Conservation (phyloP, 1,140 invertebrate genomes). For the Megathymus violae region DNA sequence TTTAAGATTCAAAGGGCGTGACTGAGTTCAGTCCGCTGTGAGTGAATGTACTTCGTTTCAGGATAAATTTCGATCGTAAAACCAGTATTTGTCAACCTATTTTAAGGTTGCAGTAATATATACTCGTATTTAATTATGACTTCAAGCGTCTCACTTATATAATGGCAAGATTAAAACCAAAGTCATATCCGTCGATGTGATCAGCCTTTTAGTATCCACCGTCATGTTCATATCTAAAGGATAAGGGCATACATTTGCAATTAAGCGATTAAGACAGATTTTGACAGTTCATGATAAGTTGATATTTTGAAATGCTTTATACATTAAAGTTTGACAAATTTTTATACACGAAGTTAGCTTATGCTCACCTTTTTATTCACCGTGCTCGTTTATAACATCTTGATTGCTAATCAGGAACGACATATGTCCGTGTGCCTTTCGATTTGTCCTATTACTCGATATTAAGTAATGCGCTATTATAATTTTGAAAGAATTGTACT, state of each 20-base stretch:
- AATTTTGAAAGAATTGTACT: no score
- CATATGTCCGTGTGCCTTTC: not conserved
- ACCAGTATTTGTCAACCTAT: constrained; percentile 20
- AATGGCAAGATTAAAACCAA: constrained; percentile 13
- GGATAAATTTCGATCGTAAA: not conserved
- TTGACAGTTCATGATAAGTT: constrained; percentile 17
- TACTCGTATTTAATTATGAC: constrained; percentile 40
- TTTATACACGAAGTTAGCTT: not conserved
- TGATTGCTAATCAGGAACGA: not conserved
- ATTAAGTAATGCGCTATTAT: no score
- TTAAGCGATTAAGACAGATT: constrained; percentile 22
- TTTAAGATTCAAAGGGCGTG: constrained; percentile 46
- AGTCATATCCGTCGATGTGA: constrained; percentile 17
- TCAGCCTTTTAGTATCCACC: constrained; percentile 27
- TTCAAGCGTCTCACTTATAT: constrained; percentile 16
- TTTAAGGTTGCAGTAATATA: constrained; percentile 17
- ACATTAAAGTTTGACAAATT: constrained; percentile 15
- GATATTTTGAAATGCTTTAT: constrained; percentile 37
- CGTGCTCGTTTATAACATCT: not conserved
- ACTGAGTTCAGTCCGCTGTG: constrained; percentile 36
- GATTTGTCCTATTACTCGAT: not conserved
- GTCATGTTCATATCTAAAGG: constrained; percentile 31
- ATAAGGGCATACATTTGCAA: constrained; percentile 30
- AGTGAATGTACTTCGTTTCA: constrained; percentile 41
- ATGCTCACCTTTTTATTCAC: not conserved